Evolutionary conservation across 1,140 invertebrate species (phyloP).

Genomic region (Halictus rubicundus): DNA sequence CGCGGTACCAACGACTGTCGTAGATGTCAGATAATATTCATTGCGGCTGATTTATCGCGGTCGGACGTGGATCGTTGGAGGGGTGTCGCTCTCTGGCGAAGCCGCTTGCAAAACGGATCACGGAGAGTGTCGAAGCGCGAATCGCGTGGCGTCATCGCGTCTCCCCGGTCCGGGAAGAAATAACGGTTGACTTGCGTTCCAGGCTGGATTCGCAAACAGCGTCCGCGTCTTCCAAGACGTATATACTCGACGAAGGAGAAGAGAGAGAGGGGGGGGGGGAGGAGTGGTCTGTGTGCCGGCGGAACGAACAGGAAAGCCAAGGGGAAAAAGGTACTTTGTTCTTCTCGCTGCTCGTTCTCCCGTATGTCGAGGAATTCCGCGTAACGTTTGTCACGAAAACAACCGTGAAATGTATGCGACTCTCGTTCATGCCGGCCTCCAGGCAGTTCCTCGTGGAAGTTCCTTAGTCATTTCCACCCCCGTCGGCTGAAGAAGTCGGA

Average conservation of each 20-base stretch:
- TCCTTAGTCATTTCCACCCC: constrained; percentile 53
- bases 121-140: constrained; percentile 42
- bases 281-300: neutral
- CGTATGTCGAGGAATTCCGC: constrained; percentile 55
- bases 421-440: constrained; percentile 30
- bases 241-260: too few relatives aligned
- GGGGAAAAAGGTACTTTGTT: constrained; percentile 58
- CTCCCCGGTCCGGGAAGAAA: constrained; percentile 2
- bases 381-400: constrained; percentile 68
- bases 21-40: constrained; percentile 47
- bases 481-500: neutral
- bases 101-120: constrained; percentile 49
- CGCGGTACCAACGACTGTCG: neutral
- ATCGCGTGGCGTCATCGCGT: neutral
- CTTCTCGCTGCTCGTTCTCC: constrained; percentile 55
- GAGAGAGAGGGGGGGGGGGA: too few relatives aligned
- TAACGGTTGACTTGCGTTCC: constrained; percentile 43
- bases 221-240: neutral
- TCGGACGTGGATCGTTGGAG: constrained; percentile 43
- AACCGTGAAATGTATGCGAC: constrained; percentile 65
- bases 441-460: constrained; percentile 44
- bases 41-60: constrained; percentile 54
- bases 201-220: constrained; percentile 35
- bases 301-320: neutral
- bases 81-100: neutral